Conservation (phyloP, 2,113 vertebrate species). For the Litocranius walleri region DNA sequence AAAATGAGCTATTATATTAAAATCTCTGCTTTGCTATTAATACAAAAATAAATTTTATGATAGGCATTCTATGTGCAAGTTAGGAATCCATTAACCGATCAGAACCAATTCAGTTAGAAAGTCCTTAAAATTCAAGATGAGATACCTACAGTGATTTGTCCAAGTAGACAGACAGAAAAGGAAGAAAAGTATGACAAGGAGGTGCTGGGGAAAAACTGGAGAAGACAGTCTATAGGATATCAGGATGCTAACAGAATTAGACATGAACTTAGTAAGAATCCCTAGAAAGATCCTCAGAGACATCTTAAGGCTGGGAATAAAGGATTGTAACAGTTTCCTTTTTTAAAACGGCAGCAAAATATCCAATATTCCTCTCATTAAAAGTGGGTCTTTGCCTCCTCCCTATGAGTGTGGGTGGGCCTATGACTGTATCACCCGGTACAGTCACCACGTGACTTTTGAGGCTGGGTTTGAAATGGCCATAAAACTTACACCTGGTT, state of each 20-base stretch:
- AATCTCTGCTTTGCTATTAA: slow-evolving; percentile 36
- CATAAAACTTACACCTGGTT: neutral
- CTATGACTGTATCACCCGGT: neutral
- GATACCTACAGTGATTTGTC: neutral
- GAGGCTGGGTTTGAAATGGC: neutral
- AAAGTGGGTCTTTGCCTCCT: neutral
- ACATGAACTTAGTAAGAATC: neutral
- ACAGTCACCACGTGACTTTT: neutral
- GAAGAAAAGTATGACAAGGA: neutral
- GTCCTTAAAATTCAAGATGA: neutral
- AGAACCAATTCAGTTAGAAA: slow-evolving; percentile 39
- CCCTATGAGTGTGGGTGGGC: neutral
- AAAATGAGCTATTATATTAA: slow-evolving; percentile 25
- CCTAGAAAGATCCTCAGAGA: neutral
- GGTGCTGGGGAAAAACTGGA: neutral
- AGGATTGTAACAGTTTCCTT: neutral
- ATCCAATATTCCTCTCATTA: neutral
- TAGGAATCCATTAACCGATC: slow-evolving; percentile 13
- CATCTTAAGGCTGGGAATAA: neutral
- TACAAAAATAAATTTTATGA: slow-evolving; percentile 43
- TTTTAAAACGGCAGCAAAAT: neutral
- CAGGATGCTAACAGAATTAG: neutral
- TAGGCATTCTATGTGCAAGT: neutral
- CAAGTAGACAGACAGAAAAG: neutral
- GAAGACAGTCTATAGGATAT: neutral